Percentiles rank a stretch among this genome's conserved stretches.
Conservation (phyloP, 2,797 vertebrate species). For the Molossus molossus region DNA sequence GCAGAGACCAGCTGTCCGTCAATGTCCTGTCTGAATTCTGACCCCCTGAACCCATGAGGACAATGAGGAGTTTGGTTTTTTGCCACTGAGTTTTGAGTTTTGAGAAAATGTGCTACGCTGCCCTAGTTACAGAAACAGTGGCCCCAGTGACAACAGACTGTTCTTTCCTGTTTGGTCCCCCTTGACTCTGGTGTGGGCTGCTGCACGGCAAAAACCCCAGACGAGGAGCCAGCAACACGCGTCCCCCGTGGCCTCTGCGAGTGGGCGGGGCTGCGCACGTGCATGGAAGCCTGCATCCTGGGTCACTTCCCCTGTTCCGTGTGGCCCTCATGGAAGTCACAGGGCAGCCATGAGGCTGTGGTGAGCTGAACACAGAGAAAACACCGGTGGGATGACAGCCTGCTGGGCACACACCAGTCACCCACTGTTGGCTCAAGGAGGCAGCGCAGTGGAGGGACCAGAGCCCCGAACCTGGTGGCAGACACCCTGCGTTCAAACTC, state of each 20-base stretch:
- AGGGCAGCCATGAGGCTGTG: fast-evolving
- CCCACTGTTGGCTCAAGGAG: no score
- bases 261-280: fast-evolving
- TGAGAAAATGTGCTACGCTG: background rate
- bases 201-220: no score
- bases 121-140: background rate
- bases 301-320: background rate
- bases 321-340: fast-evolving
- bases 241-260: background rate
- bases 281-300: no score
- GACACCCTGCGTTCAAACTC: background rate
- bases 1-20: background rate
- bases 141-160: background rate
- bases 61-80: no score
- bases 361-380: background rate
- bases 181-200: background rate
- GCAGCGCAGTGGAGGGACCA: background rate
- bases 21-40: background rate
- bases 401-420: fast-evolving
- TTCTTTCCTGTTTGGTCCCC: background rate
- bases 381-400: fast-evolving
- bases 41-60: background rate
- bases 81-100: background rate
- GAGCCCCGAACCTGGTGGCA: background rate
- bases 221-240: background rate